Conservation (phyloP, 1,140 invertebrate genomes). For the Bombus sylvicola region DNA sequence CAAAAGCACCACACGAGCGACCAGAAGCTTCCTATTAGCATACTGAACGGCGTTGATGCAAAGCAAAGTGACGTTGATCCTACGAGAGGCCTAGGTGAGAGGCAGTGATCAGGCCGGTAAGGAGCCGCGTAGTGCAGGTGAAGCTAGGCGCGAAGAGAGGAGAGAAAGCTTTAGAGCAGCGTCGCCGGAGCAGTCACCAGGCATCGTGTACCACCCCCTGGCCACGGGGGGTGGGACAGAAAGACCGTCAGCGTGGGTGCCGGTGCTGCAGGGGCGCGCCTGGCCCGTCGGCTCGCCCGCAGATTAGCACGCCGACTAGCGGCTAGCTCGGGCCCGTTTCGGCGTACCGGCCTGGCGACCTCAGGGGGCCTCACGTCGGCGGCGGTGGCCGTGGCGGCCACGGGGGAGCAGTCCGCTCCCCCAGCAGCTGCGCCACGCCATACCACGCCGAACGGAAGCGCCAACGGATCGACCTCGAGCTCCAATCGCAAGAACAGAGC, state of each 20-base stretch:
- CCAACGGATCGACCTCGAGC: slow-evolving; percentile 48
- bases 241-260: slow-evolving; percentile 80
- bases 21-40: background rate
- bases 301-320: slow-evolving; percentile 79
- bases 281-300: slow-evolving; percentile 81
- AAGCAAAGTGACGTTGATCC: background rate
- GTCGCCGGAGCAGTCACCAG: slow-evolving; percentile 66
- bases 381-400: slow-evolving; percentile 68
- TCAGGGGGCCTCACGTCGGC: slow-evolving; percentile 67
- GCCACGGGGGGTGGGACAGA: slow-evolving; percentile 79
- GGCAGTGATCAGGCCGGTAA: background rate
- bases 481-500: slow-evolving; percentile 73
- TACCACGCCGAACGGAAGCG: slow-evolving; percentile 61
- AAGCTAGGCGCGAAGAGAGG: background rate
- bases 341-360: slow-evolving; percentile 75
- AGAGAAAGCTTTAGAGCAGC: slow-evolving; percentile 42
- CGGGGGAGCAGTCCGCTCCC: slow-evolving; percentile 67
- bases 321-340: slow-evolving; percentile 74
- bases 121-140: background rate
- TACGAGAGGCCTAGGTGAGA: background rate
- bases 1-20: background rate
- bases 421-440: slow-evolving; percentile 62
- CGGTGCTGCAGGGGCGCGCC: slow-evolving; percentile 79
- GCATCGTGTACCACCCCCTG: slow-evolving; percentile 77
- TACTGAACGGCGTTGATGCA: background rate